Conservation (phyloP, 2,113 vertebrate species). For the Columbina picui region DNA sequence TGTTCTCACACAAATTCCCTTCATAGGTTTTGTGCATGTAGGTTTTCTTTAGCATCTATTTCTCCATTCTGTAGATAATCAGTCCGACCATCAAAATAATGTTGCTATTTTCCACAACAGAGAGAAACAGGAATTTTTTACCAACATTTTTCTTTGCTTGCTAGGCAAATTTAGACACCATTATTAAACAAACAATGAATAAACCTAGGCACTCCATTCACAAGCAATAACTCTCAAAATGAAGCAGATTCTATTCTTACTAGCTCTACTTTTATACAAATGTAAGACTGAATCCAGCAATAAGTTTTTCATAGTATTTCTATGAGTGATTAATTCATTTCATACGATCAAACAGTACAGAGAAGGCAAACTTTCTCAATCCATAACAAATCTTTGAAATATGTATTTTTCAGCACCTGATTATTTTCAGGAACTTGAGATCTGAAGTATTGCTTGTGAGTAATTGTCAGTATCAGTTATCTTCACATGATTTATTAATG, state of each 20-base stretch:
- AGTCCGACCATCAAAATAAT: not conserved
- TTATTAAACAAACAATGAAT: not conserved
- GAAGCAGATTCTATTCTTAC: not conserved
- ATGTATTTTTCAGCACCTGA: not conserved
- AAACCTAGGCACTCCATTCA: not conserved
- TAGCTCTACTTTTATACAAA: not conserved
- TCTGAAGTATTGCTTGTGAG: not conserved
- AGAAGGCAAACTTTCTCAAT: not conserved
- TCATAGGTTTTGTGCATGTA: not conserved
- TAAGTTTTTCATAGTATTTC: not conserved
- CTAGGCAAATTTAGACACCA: not conserved
- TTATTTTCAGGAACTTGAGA: conserved; percentile 5
- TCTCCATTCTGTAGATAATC: not conserved
- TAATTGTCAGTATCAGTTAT: not conserved
- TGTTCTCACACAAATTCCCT: not conserved
- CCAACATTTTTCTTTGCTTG: not conserved
- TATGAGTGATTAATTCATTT: not conserved
- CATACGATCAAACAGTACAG: not conserved
- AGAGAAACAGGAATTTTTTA: not conserved
- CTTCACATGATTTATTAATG: conserved; percentile 51
- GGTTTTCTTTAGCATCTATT: not conserved
- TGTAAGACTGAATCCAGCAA: not conserved
- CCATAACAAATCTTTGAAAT: not conserved
- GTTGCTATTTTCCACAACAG: not conserved
- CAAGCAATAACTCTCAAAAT: not conserved